Conservation (phyloP, 2,113 vertebrate species). For the Cichladusa arquata region DNA sequence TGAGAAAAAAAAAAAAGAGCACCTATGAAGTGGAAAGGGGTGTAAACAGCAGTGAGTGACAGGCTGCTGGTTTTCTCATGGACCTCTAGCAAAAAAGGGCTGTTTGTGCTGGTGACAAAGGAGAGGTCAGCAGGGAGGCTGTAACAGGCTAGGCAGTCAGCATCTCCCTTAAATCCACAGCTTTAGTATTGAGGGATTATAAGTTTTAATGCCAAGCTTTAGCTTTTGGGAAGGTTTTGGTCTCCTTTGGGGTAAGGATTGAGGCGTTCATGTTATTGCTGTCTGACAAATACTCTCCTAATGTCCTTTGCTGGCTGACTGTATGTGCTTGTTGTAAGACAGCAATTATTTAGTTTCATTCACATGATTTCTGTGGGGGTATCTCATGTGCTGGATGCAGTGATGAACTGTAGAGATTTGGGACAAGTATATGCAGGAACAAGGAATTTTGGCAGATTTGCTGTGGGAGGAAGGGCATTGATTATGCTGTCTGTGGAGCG, state of each 20-base stretch:
- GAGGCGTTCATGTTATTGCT: not conserved
- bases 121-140: not conserved
- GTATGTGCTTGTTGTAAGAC: not conserved
- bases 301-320: not conserved
- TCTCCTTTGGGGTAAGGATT: not conserved
- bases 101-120: conserved; percentile 6
- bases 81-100: not conserved
- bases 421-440: not conserved
- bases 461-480: not conserved
- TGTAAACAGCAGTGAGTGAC: not conserved
- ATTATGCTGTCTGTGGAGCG: not conserved
- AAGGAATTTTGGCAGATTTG: not conserved
- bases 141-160: not conserved
- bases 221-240: not conserved
- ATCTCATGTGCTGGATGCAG: not conserved
- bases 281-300: not conserved
- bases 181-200: not conserved
- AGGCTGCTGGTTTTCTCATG: not conserved
- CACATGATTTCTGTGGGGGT: not conserved
- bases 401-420: not conserved
- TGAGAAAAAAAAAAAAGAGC: not conserved
- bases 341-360: not conserved
- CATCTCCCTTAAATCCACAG: not conserved
- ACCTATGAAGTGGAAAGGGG: not conserved
- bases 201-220: not conserved